Conservation (phyloP, 1,140 invertebrate genomes). For the Drosophila guanche region DNA sequence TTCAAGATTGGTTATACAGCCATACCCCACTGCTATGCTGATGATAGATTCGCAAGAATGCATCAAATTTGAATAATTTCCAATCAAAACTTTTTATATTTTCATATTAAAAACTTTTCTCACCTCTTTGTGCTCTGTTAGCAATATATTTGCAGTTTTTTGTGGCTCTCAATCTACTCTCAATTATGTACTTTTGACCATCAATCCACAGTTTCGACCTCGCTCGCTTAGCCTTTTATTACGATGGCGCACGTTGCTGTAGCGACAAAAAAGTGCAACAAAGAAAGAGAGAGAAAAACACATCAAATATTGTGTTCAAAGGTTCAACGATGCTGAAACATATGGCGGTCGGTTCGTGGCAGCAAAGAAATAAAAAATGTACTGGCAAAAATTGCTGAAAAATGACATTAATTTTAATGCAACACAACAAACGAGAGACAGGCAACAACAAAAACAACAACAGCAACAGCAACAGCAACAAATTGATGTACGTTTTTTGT, state of each 20-base stretch:
- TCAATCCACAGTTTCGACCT: neutral
- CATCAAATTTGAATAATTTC: neutral
- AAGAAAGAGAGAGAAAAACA: conserved; percentile 8
- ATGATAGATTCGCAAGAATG: too few species aligned
- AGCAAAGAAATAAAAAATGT: conserved; percentile 20
- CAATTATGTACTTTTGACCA: conserved; percentile 34
- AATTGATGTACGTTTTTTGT: conserved; percentile 4
- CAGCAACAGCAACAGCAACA: conserved; percentile 7
- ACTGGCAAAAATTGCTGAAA: conserved; percentile 37
- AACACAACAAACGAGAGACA: conserved; percentile 11
- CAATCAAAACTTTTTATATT: too few species aligned
- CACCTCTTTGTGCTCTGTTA: too few species aligned
- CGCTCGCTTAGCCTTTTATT: conserved; percentile 43
- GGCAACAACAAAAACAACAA: conserved; percentile 9
- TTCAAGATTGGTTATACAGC: too few species aligned
- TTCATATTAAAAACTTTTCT: too few species aligned
- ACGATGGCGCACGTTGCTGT: conserved; percentile 5
- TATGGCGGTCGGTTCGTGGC: conserved; percentile 3
- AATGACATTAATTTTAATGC: conserved; percentile 57
- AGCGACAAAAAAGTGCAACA: conserved; percentile 26
- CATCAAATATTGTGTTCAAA: conserved; percentile 17
- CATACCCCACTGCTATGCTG: too few species aligned
- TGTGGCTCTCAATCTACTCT: conserved; percentile 24
- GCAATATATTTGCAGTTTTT: conserved; percentile 1
- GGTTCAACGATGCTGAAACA: conserved; percentile 37